phyloP scores from a whole-genome alignment of 2,797 vertebrate species.

The Ispidina lecontei region DNA sequence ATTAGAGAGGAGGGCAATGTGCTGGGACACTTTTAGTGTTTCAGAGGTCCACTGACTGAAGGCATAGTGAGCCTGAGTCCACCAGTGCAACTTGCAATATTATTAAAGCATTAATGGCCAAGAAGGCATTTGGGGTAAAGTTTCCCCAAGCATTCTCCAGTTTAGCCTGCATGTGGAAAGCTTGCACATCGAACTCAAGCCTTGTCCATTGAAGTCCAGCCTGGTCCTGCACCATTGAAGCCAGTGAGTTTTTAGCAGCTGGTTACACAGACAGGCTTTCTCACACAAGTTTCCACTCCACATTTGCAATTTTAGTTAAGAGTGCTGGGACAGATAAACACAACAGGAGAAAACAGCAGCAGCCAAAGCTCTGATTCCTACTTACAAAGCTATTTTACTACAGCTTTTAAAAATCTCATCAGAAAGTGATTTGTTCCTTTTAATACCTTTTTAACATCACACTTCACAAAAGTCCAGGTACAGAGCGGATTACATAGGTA shows the following conservation, averaged over 20 bases:
- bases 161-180: not conserved
- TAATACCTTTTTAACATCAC: not conserved
- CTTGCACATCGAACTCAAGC: not conserved
- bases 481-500: not conserved
- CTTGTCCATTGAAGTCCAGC: not conserved
- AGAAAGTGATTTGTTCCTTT: not conserved
- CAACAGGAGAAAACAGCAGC: not conserved
- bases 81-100: not conserved
- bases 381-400: not conserved
- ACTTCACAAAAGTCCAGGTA: not conserved
- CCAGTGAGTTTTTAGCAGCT: not conserved
- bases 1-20: conserved; percentile 9
- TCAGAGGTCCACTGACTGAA: not conserved
- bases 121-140: not conserved
- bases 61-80: not conserved
- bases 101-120: not conserved
- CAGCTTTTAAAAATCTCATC: not conserved
- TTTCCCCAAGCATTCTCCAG: not conserved
- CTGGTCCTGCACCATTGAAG: not conserved
- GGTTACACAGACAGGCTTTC: not conserved
- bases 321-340: not conserved
- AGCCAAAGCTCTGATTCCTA: not conserved
- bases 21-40: not conserved
- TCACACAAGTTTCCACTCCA: not conserved
- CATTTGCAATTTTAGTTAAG: not conserved